Evolutionary conservation across 2,888 invertebrate species (phyloP), one percentile per base, ranked within the genome.

Genomic region (Coenonympha glycerion): DNA sequence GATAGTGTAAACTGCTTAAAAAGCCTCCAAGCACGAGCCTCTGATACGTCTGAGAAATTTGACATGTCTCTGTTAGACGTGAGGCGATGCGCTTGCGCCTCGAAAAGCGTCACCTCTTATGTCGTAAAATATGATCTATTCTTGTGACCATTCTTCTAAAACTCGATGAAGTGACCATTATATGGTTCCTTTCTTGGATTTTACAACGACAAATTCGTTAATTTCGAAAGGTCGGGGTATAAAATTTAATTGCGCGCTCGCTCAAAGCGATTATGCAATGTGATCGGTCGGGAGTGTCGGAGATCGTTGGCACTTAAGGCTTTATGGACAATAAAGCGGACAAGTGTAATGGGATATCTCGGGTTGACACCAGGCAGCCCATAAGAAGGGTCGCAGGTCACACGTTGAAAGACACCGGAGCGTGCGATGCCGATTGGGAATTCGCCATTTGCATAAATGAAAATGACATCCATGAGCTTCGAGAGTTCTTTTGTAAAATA

Each of bases 301-400:
- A 65, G 69, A 74, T 70, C 71, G 70, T 68, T 66, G 76, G 74
- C 78, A 74, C 72, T 76, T 71, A 76, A 77, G 55, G 55, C 52
- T 84, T 84, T 84, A 83, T 83, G 70, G 82, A 69, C 79, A 68
- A 76, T 83, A 80, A 83, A 81, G 68, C 68, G 63, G 72, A 67
- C 70, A 66, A 72, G 71, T 73, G 74, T 81, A 81, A 82, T 84
- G 74, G 76, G 73, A 74, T 81, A 71, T 69, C 64, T 64, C 63
- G 64, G 65, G 61, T n/a, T n/a, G n/a, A n/a, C n/a, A n/a, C n/a
- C 68, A 69, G 68, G 58, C 67, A 63, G 74, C 65, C 66, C 61
- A 65, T 69, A 65, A 68, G 66, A 61, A 56, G 56, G 73, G 79
- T 74, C 75, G 70, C 61, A 67, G 75, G 78, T 70, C 73, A 68